Base-by-base conservation (phyloP, 2,113 vertebrate genomes). In the Cnemophilus loriae region DNA sequence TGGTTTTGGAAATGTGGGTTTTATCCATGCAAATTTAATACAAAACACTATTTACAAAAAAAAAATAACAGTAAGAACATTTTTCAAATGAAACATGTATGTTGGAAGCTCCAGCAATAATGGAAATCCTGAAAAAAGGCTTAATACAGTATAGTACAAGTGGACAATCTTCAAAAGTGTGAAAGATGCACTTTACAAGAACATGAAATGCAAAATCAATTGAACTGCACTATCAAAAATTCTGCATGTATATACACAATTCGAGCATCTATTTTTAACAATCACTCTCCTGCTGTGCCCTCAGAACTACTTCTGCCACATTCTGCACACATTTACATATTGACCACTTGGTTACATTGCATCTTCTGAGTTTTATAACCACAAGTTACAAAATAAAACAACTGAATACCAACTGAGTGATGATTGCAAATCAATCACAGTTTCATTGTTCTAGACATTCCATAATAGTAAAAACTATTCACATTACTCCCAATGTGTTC, bases 1-100 rank as follows among this genome's bases (percentile, higher is more conserved):
- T 90, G 28, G 82, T 84, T 95, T 97, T 86, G 94, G 95, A 97
- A 95, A 90, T 63, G 96, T 63, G 55, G 82, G 91, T 44, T 89
- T 97, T 91, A 96, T 97, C 97, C 98, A 99, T 99, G 98, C 98
- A 98, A 97, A 94, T 97, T 97, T 93, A 95, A 98, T 98, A 98
- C 94, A 98, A 98, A 94, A 95, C 97, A 96, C 64, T 97, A 97
- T 98, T 88, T 98, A 98, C 97, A 98, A 86, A 91, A 94, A 85
- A 88, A 37, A 19, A n/a, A 32, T 9, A 93, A 84, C 76, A 87
- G 84, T 82, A 93, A 82, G 95, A 97, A 96, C 83, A 35, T 97
- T 96, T 97, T 87, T 96, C 3, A 2, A 74, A 94, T 96, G 70
- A 65, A 97, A 97, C 82, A 84, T 52, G 28, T 55, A 96, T 42